A percentile compares a stretch with the other conserved stretches of the same genome.
Conservation (phyloP, 2,888 invertebrate species). For the Thera britannica region DNA sequence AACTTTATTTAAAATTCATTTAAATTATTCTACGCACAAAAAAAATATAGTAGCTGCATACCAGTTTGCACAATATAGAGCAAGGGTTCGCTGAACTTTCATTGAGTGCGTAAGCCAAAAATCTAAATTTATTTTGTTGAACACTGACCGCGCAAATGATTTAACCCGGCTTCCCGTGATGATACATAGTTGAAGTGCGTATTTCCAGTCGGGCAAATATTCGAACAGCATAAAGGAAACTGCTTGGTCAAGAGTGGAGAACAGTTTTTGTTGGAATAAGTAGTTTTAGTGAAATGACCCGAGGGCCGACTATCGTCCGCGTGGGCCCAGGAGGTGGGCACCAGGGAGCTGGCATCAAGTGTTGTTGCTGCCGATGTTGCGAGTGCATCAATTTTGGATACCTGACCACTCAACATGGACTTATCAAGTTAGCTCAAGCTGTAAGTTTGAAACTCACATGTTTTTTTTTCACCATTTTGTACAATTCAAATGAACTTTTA, state of each 20-base stretch:
- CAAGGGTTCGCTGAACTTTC: conserved; percentile 64
- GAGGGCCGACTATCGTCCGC: conserved; percentile 80
- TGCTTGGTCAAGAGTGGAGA: not conserved
- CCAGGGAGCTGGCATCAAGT: conserved; percentile 84
- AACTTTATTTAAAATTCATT: not conserved
- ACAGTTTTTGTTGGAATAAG: not conserved
- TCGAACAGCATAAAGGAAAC: not conserved
- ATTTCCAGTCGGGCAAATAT: conserved; percentile 16
- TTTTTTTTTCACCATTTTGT: no score
- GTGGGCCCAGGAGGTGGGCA: conserved; percentile 65
- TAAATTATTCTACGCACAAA: no score
- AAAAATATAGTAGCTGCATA: not conserved
- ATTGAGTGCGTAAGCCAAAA: conserved; percentile 53
- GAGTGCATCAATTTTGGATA: conserved; percentile 92
- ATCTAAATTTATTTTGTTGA: conserved; percentile 80
- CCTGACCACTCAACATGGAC: conserved; percentile 88
- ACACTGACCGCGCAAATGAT: conserved; percentile 68
- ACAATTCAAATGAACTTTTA: no score
- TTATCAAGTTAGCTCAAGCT: conserved; percentile 90
- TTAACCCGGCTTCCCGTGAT: conserved; percentile 68
- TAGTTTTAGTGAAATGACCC: conserved; percentile 57
- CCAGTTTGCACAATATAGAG: conserved; percentile 32
- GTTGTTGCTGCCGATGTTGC: conserved; percentile 91
- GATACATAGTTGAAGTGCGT: conserved; percentile 38
- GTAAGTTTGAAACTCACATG: conserved; percentile 76